Percentiles rank a stretch among this genome's conserved stretches.
Evolutionary conservation across 1,140 invertebrate species (phyloP).

Genomic region (Brachionus koreanus): DNA sequence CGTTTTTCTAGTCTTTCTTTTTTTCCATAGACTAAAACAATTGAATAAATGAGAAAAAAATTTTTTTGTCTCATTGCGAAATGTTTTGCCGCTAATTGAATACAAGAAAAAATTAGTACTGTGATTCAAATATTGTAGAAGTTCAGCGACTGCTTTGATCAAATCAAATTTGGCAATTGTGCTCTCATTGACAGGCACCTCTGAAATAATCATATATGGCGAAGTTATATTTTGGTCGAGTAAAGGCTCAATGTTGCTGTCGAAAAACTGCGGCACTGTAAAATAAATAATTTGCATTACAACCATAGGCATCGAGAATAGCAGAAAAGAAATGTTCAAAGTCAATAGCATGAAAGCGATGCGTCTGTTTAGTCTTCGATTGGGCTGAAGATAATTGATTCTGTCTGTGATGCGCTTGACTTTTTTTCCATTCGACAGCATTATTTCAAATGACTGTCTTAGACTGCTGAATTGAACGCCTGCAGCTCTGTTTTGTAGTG

Average conservation of each 20-base stretch:
- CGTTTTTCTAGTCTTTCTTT: not conserved
- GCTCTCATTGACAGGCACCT: not conserved
- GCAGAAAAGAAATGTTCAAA: not conserved
- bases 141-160: slow-evolving; percentile 28
- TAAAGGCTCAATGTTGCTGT: not conserved
- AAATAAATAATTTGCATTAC: slow-evolving; percentile 36
- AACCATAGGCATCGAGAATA: slow-evolving; percentile 37
- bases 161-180: slow-evolving; percentile 9
- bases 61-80: slow-evolving; percentile 8
- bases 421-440: not conserved
- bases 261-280: not conserved
- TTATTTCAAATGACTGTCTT: not conserved
- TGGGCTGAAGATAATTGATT: not conserved
- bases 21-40: not conserved
- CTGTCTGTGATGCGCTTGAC: not conserved
- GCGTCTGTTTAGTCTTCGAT: not conserved
- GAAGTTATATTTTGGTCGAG: not conserved
- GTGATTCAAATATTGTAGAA: slow-evolving; percentile 43
- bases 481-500: not conserved
- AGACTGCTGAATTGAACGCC: not conserved
- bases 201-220: not conserved
- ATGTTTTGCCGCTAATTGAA: not conserved
- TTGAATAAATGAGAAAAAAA: not conserved
- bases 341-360: slow-evolving; percentile 15
- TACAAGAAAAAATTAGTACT: slow-evolving; percentile 12